Evolutionary conservation across 2,888 invertebrate genomes (phyloP), one percentile per base, ranked within the genome.

Genomic region (Octodonta nipae): DNA sequence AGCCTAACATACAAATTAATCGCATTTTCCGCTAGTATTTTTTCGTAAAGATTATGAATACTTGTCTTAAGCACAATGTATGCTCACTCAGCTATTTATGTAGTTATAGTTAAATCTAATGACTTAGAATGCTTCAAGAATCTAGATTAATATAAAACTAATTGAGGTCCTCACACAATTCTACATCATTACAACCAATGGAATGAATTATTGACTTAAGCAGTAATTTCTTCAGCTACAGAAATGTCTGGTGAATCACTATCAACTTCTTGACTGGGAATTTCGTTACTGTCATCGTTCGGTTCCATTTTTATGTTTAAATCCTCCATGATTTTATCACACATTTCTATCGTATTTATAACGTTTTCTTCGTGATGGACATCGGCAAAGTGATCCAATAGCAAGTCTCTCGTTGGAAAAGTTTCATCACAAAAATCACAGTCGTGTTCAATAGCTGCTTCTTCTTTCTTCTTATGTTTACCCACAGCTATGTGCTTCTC

Each of bases 401-500:
- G 34, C 13, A 33, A 26, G 13, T 42, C 39, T 24, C 40, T 30
- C 1, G 30, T 36, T 1, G 34, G 10, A 15, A 43, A 45, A 16
- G 33, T 36, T 31, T 45, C 43, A 29, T 44, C 44, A 28, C 45
- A 45, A 30, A 44, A 45, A 37, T 42, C 41, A 25, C 45, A 45
- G 25, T 45, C 43, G 25, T 39, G 37, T 10, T 39, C 40, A 3
- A 14, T 27, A 10, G 13, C 27, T 7, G 30, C 36, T 4, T 36
- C 37, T 8, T 41, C 36, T 2, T 36, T 28, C 16, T 32, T 33
- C 29, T 38, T 41, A 20, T 47, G 45, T 33, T 38, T 42, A 24
- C 43, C 41, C 5, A 38, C 26, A 3, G 22, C 26, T 35, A 47
- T 37, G 33, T 54, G 54, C 35, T 49, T 54, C 15, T 50, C 48